A percentile compares a stretch with the other conserved stretches of the same genome.
These are phyloP conservation scores for Lytechinus pictus DNA, from an alignment of 35 echinoderm and acorn worm genomes.

Conservation along the genomic window DNA sequence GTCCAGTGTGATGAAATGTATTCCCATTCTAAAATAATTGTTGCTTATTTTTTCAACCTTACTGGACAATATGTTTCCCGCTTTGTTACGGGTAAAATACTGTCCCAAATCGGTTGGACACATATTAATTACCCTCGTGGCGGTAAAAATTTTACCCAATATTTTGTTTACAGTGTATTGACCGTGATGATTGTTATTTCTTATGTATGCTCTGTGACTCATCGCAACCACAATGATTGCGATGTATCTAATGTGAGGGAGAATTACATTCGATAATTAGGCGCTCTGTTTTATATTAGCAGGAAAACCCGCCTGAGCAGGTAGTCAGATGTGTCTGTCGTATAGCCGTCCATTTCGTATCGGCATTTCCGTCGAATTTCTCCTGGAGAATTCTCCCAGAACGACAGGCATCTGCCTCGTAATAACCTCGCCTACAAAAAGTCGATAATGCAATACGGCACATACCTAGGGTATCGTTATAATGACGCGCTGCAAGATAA, in stretches of 20 bases:
- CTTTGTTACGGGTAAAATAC: too few relatives aligned
- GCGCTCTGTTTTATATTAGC: background rate
- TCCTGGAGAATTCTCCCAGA: background rate
- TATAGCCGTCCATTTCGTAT: background rate
- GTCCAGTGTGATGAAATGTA: too few relatives aligned
- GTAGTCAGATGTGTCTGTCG: background rate
- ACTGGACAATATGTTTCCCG: too few relatives aligned
- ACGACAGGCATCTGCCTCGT: background rate
- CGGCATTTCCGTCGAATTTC: slow-evolving; percentile 1
- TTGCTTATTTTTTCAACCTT: too few relatives aligned
- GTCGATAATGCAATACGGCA: background rate
- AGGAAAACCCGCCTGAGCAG: background rate
- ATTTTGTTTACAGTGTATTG: too few relatives aligned
- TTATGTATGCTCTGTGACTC: background rate
- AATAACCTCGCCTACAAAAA: background rate
- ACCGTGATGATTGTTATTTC: background rate
- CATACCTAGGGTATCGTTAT: too few relatives aligned
- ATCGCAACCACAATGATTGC: background rate
- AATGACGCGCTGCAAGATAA: background rate
- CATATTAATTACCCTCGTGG: too few relatives aligned
- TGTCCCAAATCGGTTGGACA: too few relatives aligned
- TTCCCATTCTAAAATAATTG: too few relatives aligned
- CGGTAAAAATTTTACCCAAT: too few relatives aligned
- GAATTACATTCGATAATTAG: background rate
- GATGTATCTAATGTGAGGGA: background rate